These are phyloP conservation scores for Gopherus evgoodei DNA, from an alignment of 2,113 vertebrate species.

Conservation along the genomic window DNA sequence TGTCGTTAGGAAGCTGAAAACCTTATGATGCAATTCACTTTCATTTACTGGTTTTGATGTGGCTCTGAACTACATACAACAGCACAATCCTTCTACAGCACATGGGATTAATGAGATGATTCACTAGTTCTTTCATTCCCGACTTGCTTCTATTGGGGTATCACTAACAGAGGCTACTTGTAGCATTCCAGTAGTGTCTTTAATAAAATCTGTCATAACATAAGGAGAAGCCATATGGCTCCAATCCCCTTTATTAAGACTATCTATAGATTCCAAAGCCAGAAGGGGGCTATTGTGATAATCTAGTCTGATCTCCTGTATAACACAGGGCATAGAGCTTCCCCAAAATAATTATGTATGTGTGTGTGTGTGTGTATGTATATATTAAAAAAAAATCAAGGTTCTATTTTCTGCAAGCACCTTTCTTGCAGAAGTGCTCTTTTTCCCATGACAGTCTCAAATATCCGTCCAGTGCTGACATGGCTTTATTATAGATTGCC, in stretches of 20 bases:
- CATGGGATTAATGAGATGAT: neutral
- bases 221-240: neutral
- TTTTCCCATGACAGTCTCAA: neutral
- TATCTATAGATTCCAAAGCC: neutral
- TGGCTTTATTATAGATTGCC: neutral
- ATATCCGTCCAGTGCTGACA: neutral
- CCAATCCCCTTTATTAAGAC: neutral
- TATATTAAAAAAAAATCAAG: no score
- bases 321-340: neutral
- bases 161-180: neutral
- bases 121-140: neutral
- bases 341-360: no score
- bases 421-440: neutral
- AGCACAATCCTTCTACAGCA: neutral
- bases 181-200: neutral
- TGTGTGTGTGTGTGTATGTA: no score
- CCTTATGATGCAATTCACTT: neutral
- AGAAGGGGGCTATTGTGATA: neutral
- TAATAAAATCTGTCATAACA: neutral
- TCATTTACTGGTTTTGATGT: neutral
- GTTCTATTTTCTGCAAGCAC: neutral
- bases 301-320: neutral
- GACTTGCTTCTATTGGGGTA: neutral
- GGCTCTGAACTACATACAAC: neutral
- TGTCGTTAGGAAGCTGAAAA: neutral